A percentile compares a stretch with the other conserved stretches of the same genome.
Evolutionary conservation across 1,140 invertebrate species (phyloP).

Genomic region (Drosophila baimaii): DNA sequence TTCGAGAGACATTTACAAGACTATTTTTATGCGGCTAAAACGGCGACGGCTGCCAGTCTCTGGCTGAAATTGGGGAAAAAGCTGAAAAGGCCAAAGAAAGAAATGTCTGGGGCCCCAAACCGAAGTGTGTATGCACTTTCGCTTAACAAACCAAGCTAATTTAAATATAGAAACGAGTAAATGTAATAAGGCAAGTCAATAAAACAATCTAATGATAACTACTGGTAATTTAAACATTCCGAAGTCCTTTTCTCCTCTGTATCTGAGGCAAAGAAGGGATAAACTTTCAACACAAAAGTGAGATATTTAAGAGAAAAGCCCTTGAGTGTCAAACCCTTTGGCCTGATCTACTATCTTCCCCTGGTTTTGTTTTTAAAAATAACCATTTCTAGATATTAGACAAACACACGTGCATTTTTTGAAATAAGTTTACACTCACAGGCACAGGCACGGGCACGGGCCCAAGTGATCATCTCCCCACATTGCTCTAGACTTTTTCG

Average conservation of each 20-base stretch:
- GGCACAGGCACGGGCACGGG: conserved; percentile 13
- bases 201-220: too few species aligned
- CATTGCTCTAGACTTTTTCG: conserved; percentile 41
- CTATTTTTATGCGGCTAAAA: conserved; percentile 52
- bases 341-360: conserved; percentile 18
- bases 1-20: conserved; percentile 59
- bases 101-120: not conserved
- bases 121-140: conserved; percentile 21
- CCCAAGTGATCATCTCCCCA: conserved; percentile 33
- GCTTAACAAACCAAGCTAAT: too few species aligned
- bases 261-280: not conserved
- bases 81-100: conserved; percentile 34
- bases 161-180: not conserved
- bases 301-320: not conserved
- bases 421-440: conserved; percentile 50
- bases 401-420: conserved; percentile 56
- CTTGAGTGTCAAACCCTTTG: conserved; percentile 27
- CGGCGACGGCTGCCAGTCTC: conserved; percentile 43
- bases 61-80: conserved; percentile 49
- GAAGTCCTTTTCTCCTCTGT: not conserved
- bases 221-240: too few species aligned
- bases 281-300: not conserved
- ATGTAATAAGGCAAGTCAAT: not conserved
- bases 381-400: conserved; percentile 57
- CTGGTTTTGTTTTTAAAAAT: conserved; percentile 47